Percentiles rank a stretch among this genome's conserved stretches.
Conservation (phyloP, 2,113 vertebrate species). For the Rhinolophus sinicus region DNA sequence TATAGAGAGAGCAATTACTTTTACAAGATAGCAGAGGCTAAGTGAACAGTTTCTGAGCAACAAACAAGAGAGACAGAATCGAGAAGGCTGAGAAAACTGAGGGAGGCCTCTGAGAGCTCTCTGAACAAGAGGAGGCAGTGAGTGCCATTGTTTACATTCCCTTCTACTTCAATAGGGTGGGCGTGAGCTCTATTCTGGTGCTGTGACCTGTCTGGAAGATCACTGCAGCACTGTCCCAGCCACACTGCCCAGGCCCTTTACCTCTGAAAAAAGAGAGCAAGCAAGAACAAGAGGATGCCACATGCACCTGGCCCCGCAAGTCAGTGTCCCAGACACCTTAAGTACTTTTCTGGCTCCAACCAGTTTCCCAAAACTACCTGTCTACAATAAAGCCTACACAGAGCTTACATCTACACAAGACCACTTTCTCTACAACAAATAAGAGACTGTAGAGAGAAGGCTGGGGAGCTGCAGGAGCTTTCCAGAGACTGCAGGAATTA, state of each 20-base stretch:
- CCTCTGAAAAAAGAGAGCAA: background rate
- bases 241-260: background rate
- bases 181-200: background rate
- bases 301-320: background rate
- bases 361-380: background rate
- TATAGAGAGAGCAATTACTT: background rate
- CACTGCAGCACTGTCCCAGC: background rate
- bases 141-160: background rate
- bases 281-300: background rate
- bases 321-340: background rate
- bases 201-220: background rate
- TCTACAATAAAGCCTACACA: background rate
- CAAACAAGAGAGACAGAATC: background rate
- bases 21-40: no score
- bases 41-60: background rate
- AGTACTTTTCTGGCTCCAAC: background rate
- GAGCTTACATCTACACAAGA: background rate
- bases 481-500: background rate
- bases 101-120: background rate
- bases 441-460: background rate
- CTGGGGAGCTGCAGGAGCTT: background rate
- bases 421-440: background rate
- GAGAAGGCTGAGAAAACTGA: background rate
- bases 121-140: background rate
- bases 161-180: background rate